A percentile compares a stretch with the other conserved stretches of the same genome.
Evolutionary conservation across 37 sponge, comb jelly and placozoan species (phyloP).

Genomic region (Axinella damicornis): DNA sequence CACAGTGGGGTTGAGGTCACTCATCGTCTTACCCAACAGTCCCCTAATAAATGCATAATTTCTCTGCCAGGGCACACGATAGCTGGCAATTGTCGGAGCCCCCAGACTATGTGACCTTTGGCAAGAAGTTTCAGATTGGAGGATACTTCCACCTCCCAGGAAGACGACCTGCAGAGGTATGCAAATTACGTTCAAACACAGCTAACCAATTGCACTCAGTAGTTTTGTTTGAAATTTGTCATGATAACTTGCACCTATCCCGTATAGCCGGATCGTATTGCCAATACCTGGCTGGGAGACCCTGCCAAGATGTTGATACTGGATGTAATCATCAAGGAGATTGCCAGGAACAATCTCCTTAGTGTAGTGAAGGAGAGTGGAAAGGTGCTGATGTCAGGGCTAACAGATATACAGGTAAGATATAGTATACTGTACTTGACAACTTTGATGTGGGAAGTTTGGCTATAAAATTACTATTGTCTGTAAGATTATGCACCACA

Average conservation of each 20-base stretch:
- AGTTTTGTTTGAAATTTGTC: no score
- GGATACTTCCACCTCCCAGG: slow-evolving; percentile 45
- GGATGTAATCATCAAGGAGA: slow-evolving; percentile 60
- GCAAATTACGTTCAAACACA: no score
- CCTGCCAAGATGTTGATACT: slow-evolving; percentile 60
- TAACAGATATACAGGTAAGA: slow-evolving; percentile 71
- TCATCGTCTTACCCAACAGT: no score
- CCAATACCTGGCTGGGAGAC: slow-evolving; percentile 90
- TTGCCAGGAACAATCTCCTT: slow-evolving; percentile 54
- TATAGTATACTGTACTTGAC: no score
- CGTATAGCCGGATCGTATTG: slow-evolving; percentile 67
- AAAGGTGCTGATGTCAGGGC: slow-evolving; percentile 55
- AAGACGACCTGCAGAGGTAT: slow-evolving; percentile 41
- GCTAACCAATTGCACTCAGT: no score
- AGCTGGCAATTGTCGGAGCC: no score
- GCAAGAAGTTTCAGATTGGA: slow-evolving; percentile 38
- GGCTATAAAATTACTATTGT: neutral
- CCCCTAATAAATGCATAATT: no score
- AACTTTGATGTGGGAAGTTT: neutral
- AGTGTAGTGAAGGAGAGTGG: slow-evolving; percentile 43
- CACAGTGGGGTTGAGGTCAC: no score
- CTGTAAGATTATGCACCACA: neutral
- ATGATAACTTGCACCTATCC: neutral
- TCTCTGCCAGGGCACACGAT: no score
- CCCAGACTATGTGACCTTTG: no score